Evolutionary conservation across 92 coral and sea anemone species (phyloP), one percentile per base, ranked within the genome.

Genomic region (Paragorgia papillata): DNA sequence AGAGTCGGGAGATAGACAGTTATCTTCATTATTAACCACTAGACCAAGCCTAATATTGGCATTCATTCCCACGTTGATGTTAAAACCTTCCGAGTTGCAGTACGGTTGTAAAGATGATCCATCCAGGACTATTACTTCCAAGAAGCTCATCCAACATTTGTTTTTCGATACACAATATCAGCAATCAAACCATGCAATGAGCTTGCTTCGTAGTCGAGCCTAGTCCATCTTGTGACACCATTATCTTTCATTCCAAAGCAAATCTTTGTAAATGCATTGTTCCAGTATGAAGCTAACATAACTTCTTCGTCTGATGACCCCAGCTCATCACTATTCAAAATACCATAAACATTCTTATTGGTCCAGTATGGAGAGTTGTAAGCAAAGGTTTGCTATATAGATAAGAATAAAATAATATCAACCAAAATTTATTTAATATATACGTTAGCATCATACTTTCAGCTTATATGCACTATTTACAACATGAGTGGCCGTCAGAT

Each of bases 61-160:
- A 21, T 34, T 31, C 15, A 15, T 6, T 15, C 1, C 27, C 5
- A 20, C 27, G 22, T 18, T 12, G 32, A 27, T 34, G 32, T 62
- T 62, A 31, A 62, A 62, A 0, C 68, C 68, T 14, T 62, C 68
- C 20, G 40, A 21, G 68, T 62, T 62, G 20, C 68, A 62, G 41
- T 62, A 0, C 18, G 22, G 18, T 34, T 62, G 68, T 4, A 62
- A 13, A 21, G 24, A n/a, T 14, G 68, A 62, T 14, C 10, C 68
- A 14, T 31, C 9, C 0, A 62, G 21, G 18, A 62, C 0, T 28
- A 43, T n/a, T n/a, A 62, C 9, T 14, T n/a, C 68, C 68, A 62
- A 19, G 10, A 14, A 28, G 68, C 19, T 62, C 41, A 10, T 30
- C 68, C 68, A 62, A 17, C n/a, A n/a, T 19, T 62, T n/a, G 68